Evolutionary conservation across 2,797 vertebrate species (phyloP), one percentile per base, ranked within the genome.

Genomic region (Tauraco hartlaubi): DNA sequence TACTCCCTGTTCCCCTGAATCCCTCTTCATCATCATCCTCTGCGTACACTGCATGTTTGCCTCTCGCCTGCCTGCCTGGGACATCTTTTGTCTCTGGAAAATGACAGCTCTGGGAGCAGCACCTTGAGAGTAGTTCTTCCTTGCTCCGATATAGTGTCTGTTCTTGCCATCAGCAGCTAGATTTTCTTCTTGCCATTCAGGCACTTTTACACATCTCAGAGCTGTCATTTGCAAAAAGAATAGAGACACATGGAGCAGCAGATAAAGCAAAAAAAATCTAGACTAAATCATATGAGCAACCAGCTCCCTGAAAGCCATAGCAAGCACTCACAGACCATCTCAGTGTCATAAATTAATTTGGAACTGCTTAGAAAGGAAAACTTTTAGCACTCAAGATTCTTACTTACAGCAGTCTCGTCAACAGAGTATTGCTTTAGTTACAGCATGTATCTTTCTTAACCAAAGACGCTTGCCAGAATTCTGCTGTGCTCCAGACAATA

Each of bases 361-460:
- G 61, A 94, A 79, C 29, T 62, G 56, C 74, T 95, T 82, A 62
- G 77, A 61, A 71, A 73, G n/a, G 29, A 93, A 87, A 79, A 77
- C 23, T 46, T 92, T 35, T 16, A 79, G 77, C n/a, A 43, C 41
- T 69, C 8, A 1, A 16, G 43, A 77, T 59, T 93, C 55, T 72
- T 89, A 43, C 59, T 83, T 78, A 78, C 11, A 76, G 91, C 39
- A 75, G 51, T 37, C 46, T 73, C 39, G 88, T 84, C 69, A 84
- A 63, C 8, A 86, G 79, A 92, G 61, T 90, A 79, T 74, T 90
- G 63, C 74, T 93, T 75, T 63, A 48, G 37, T 71, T 94, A 59
- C 59, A 90, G n/a, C 56, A 74, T 61, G 44, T 51, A 74, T 94
- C 71, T 73, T 75, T 87, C 44, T 67, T 71, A 88, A 84, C 52